A percentile compares a stretch with the other conserved stretches of the same genome.
These are phyloP conservation scores for Reticulitermes speratus DNA, from an alignment of 1,140 invertebrate genomes.

Conservation along the genomic window DNA sequence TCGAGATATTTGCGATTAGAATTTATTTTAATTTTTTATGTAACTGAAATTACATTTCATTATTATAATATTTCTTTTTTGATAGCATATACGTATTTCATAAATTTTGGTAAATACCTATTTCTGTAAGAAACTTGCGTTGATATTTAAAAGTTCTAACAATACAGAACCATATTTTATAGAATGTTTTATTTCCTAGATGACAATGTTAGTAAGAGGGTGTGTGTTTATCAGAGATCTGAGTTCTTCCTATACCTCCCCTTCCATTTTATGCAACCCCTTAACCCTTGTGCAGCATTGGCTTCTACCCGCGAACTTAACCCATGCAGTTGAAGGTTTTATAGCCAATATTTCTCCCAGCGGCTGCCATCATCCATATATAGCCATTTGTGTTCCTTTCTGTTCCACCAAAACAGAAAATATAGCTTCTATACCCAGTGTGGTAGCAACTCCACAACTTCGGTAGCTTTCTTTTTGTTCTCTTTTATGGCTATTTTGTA, in stretches of 20 bases:
- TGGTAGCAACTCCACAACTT: neutral
- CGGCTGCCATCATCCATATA: constrained; percentile 14
- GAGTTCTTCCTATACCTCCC: constrained; percentile 12
- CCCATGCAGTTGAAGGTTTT: constrained; percentile 10
- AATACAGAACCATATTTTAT: neutral
- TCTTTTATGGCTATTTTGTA: neutral
- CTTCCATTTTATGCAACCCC: neutral
- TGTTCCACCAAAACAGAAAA: constrained; percentile 11
- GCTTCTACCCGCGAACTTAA: neutral
- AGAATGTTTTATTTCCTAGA: neutral
- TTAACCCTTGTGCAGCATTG: constrained; percentile 2
- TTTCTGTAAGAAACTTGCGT: neutral
- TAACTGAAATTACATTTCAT: no score
- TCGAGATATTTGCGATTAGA: no score
- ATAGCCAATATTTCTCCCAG: constrained; percentile 15
- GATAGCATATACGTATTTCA: no score
- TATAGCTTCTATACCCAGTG: neutral
- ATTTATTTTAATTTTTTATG: no score
- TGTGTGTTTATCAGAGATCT: neutral
- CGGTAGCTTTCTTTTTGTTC: neutral
- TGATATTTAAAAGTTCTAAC: neutral
- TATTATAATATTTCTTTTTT: no score
- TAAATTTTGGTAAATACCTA: no score
- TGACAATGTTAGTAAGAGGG: constrained; percentile 11
- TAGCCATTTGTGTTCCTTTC: constrained; percentile 10